Percentiles rank a stretch among this genome's conserved stretches.
Evolutionary conservation across 2,888 invertebrate species (phyloP).

Genomic region (Caenorhabditis sinica): DNA sequence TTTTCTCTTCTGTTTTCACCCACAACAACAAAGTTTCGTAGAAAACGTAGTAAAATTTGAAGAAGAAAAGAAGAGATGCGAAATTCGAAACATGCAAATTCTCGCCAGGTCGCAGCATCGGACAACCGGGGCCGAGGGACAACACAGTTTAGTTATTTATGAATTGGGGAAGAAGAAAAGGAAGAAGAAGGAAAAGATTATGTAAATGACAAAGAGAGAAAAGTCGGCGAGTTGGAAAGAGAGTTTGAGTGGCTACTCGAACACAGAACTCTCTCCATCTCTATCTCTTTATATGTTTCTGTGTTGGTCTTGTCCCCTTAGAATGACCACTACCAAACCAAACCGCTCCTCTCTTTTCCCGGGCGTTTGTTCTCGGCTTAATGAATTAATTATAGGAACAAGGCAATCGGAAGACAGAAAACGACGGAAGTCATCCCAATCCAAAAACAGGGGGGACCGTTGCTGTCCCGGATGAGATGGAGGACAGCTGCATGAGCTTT

Average conservation of each 20-base stretch:
- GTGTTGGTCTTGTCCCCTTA: slow-evolving; percentile 8
- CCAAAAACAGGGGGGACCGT: slow-evolving; percentile 25
- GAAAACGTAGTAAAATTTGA: slow-evolving; percentile 19
- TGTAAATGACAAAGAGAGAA: slow-evolving; percentile 52
- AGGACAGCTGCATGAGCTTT: slow-evolving; percentile 57
- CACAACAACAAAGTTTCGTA: neutral
- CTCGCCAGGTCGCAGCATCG: slow-evolving; percentile 6
- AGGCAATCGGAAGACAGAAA: slow-evolving; percentile 44
- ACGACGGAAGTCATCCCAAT: slow-evolving; percentile 40
- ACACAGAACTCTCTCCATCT: slow-evolving; percentile 13
- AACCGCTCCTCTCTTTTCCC: neutral
- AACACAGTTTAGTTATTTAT: slow-evolving; percentile 62
- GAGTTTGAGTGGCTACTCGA: slow-evolving; percentile 50
- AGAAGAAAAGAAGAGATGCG: slow-evolving; percentile 23
- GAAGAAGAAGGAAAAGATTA: slow-evolving; percentile 54
- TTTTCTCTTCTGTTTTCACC: neutral
- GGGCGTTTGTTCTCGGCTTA: slow-evolving; percentile 59
- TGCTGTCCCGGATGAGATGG: too few species aligned
- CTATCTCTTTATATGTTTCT: slow-evolving; percentile 32
- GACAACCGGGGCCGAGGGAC: slow-evolving; percentile 10
- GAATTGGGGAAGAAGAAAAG: slow-evolving; percentile 22
- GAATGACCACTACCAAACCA: neutral
- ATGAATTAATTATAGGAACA: slow-evolving; percentile 63
- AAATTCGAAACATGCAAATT: slow-evolving; percentile 58
- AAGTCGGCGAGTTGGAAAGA: slow-evolving; percentile 44